Evolutionary conservation across 2,888 invertebrate species (phyloP).

Genomic region (Mystacides longicornis): DNA sequence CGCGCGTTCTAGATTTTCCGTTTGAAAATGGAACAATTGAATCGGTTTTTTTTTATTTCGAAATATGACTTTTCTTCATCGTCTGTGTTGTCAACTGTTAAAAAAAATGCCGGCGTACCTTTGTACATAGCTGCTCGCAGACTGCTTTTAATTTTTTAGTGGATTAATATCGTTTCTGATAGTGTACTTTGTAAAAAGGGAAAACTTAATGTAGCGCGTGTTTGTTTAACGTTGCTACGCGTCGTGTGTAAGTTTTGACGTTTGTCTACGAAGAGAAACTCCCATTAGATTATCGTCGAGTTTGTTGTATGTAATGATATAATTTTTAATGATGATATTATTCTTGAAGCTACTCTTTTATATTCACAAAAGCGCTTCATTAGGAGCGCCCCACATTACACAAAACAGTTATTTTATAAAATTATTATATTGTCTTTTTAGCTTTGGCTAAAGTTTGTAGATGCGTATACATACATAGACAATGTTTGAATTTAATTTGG

Average conservation of each 20-base stretch:
- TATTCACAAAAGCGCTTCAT: too few species aligned
- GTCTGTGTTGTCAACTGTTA: not conserved
- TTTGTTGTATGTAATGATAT: not conserved
- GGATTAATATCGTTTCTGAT: too few species aligned
- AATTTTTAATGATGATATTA: not conserved
- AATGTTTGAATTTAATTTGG: too few species aligned
- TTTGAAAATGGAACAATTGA: not conserved
- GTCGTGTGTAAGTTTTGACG: not conserved
- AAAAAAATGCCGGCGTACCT: not conserved
- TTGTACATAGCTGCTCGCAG: not conserved
- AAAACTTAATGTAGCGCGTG: not conserved
- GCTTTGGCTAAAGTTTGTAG: too few species aligned
- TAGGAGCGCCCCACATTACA: too few species aligned
- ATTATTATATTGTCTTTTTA: too few species aligned
- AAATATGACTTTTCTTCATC: constrained; percentile 1
- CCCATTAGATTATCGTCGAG: not conserved
- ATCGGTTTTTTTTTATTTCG: not conserved
- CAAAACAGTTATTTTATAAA: too few species aligned
- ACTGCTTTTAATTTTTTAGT: not conserved
- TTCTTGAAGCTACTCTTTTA: too few species aligned
- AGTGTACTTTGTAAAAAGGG: not conserved
- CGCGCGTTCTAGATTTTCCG: not conserved
- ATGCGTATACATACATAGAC: too few species aligned
- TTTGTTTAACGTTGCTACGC: not conserved
- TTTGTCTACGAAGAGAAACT: not conserved